These are phyloP conservation scores for Corythornis madagascariensis DNA, from an alignment of 2,113 vertebrate genomes.

Conservation along the genomic window DNA sequence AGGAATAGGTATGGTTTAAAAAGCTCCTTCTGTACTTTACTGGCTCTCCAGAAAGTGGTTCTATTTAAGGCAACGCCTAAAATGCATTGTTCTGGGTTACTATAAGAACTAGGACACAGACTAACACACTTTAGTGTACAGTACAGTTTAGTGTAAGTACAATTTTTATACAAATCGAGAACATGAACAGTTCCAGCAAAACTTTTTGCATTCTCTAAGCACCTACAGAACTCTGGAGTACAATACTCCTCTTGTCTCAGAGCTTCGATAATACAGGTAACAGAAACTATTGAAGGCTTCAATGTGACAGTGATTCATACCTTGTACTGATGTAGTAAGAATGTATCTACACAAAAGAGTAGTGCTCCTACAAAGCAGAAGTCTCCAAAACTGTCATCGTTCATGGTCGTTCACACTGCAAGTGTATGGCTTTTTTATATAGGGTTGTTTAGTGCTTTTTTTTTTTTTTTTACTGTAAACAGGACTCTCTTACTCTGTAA, in stretches of 20 bases:
- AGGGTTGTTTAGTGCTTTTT: not conserved
- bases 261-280: not conserved
- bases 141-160: not conserved
- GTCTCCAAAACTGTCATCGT: not conserved
- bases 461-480: not conserved
- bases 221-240: not conserved
- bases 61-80: slow-evolving; percentile 39
- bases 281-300: not conserved
- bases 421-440: not conserved
- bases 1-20: not conserved
- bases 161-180: not conserved
- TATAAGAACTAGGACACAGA: slow-evolving; percentile 15
- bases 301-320: not conserved
- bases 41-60: not conserved
- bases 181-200: not conserved
- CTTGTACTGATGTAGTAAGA: not conserved
- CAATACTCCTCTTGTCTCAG: not conserved
- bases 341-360: not conserved
- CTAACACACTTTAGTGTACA: not conserved
- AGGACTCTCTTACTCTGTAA: slow-evolving; percentile 86
- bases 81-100: slow-evolving; percentile 33
- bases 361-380: not conserved
- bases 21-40: not conserved
- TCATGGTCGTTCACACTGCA: not conserved
- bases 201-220: not conserved